Conservation (phyloP, 2,888 invertebrate species). For the Harpalus rufipes region DNA sequence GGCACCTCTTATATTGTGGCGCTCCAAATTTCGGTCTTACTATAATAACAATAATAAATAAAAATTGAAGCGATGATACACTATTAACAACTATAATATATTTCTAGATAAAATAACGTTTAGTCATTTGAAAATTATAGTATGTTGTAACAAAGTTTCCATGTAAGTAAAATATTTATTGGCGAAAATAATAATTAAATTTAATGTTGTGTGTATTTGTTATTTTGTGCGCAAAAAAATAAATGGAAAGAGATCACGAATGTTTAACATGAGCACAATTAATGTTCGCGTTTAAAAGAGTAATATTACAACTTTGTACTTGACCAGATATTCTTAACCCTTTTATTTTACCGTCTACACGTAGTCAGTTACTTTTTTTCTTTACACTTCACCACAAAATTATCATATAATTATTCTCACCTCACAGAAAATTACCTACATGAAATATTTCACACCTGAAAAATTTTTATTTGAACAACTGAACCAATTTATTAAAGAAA, state of each 20-base stretch:
- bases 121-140: too few species aligned
- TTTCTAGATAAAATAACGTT: too few species aligned
- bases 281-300: neutral
- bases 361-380: neutral
- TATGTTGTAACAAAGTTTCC: too few species aligned
- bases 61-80: too few species aligned
- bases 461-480: neutral
- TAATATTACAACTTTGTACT: neutral
- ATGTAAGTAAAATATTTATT: too few species aligned
- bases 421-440: neutral
- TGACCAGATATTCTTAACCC: conserved; percentile 14
- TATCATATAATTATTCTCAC: conserved; percentile 26
- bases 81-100: too few species aligned
- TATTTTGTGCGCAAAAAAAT: neutral
- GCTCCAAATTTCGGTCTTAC: too few species aligned
- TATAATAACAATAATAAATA: too few species aligned
- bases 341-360: conserved; percentile 31
- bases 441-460: conserved; percentile 2
- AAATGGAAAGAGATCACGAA: neutral
- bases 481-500: conserved; percentile 6
- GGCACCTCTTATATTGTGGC: too few species aligned
- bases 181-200: too few species aligned
- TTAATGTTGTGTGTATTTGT: neutral
- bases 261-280: neutral
- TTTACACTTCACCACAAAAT: conserved; percentile 19